phyloP scores from a whole-genome alignment of 2,888 invertebrate genomes.

The Drosophila colorata region DNA sequence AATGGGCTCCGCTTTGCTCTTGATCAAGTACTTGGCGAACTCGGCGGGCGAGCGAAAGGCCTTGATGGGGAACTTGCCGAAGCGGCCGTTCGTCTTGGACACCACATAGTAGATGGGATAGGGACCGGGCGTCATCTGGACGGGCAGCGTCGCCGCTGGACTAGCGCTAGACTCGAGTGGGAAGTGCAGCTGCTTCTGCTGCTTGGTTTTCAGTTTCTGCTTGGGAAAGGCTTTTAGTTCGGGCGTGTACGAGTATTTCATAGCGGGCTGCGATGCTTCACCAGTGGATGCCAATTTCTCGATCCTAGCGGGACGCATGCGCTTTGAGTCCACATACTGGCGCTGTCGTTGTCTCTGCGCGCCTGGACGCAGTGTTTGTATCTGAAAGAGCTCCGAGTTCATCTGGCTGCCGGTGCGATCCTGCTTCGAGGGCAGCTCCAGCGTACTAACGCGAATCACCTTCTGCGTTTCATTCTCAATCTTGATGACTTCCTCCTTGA shows the following conservation, averaged over 20 bases:
- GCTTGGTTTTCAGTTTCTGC: conserved; percentile 64
- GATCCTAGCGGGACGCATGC: conserved; percentile 58
- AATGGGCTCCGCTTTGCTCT: conserved; percentile 73
- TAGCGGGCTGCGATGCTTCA: conserved; percentile 65
- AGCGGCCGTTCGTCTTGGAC: conserved; percentile 82
- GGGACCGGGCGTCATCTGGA: conserved; percentile 81
- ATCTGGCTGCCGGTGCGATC: conserved; percentile 56
- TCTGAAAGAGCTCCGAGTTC: conserved; percentile 81
- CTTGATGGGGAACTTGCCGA: conserved; percentile 83
- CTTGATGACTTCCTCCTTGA: conserved; percentile 80
- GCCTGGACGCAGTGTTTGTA: conserved; percentile 70
- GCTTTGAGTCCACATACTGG: conserved; percentile 68
- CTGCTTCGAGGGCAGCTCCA: conserved; percentile 73
- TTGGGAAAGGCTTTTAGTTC: conserved; percentile 73
- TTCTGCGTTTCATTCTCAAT: conserved; percentile 79
- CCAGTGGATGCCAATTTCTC: conserved; percentile 15
- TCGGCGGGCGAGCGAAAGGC: conserved; percentile 76
- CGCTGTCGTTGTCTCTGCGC: conserved; percentile 43
- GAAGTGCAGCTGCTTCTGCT: conserved; percentile 78
- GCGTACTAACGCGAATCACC: conserved; percentile 81
- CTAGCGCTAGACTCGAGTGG: conserved; percentile 60
- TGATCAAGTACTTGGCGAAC: conserved; percentile 80
- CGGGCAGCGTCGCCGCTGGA: conserved; percentile 63
- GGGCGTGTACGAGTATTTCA: conserved; percentile 58
- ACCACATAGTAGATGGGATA: conserved; percentile 83